phyloP scores from a whole-genome alignment of 2,113 vertebrate species.

The Caranx melampygus region DNA sequence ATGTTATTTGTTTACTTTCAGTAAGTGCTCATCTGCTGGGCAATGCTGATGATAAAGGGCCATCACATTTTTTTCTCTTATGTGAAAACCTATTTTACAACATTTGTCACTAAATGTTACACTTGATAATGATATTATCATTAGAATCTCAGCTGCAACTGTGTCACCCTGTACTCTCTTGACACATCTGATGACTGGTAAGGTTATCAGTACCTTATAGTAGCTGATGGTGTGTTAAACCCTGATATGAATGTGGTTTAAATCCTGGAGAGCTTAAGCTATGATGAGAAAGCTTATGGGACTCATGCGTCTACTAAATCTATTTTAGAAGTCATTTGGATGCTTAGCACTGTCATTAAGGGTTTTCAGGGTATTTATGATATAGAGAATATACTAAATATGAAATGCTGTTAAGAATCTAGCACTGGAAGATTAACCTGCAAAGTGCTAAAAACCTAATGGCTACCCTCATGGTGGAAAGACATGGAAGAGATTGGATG shows the following conservation, averaged over 20 bases:
- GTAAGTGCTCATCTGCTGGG: not conserved
- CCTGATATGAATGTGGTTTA: constrained; percentile 32
- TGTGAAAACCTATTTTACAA: not conserved
- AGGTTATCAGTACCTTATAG: constrained; percentile 39
- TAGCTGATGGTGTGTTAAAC: constrained; percentile 51
- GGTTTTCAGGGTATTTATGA: constrained; percentile 38
- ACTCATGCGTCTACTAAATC: constrained; percentile 38
- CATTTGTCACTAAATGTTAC: constrained; percentile 21
- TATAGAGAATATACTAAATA: constrained; percentile 20
- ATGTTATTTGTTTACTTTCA: not conserved
- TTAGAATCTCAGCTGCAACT: not conserved
- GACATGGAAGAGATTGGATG: not conserved
- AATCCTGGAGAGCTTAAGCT: constrained; percentile 51
- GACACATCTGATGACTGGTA: not conserved
- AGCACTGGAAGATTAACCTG: constrained; percentile 16
- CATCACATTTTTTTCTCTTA: constrained; percentile 8
- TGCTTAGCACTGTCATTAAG: constrained; percentile 23
- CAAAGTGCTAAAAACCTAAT: constrained; percentile 1
- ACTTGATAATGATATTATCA: not conserved
- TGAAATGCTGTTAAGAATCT: constrained; percentile 28
- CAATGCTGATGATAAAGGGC: not conserved
- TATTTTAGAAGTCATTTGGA: constrained; percentile 34
- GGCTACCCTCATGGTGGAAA: not conserved
- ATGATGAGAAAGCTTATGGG: constrained; percentile 44
- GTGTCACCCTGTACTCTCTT: not conserved